Base-by-base conservation (phyloP, 1,140 invertebrate genomes). In the Eulimnadia texana region DNA sequence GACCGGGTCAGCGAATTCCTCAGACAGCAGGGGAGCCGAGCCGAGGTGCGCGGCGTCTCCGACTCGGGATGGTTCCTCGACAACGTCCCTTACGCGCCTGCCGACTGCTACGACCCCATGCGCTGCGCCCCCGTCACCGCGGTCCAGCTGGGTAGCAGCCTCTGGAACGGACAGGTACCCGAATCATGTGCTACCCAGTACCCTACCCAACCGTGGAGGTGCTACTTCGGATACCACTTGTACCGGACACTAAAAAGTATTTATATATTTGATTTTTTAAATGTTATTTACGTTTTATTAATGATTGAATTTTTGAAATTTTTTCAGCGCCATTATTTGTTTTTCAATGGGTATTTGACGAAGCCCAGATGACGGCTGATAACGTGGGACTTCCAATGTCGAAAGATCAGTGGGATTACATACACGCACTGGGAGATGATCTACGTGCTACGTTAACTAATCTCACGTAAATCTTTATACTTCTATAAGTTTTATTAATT, bases 61-160 rank as follows among this genome's bases (percentile, higher is more conserved):
- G 92, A 95, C 71, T 93, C 91, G 2, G 92, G 91, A 16, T 96
- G 92, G 93, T 95, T 95, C 68, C 72, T 95, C 20, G 92, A 95
- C 73, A 80, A 88, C 64, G 82, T 85, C 55, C 85, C 79, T 23
- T 87, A 78, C 70, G 76, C 73, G 50, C 77, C 76, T 0, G 75
- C 68, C 19, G 65, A 69, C 10, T 78, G 76, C 62, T 65, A 70
- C 27, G 73, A 75, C 57, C 67, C 72, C 6, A 69, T 71, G 27
- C 69, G 69, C 0, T 78, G 77, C 61, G 68, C 76, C 3, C 76
- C 85, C 0, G 78, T 80, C 2, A 82, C 85, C 60, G 81, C 82
- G 1, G 81, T 89, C 28, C 80, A 82, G 66, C 80, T 80, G 64
- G 91, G 90, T 2, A 84, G 88, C 70, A 79, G 84, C 64, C 69